Evolutionary conservation across 2,797 vertebrate genomes (phyloP), one percentile per base, ranked within the genome.

Genomic region (Sebastes steindachneri): DNA sequence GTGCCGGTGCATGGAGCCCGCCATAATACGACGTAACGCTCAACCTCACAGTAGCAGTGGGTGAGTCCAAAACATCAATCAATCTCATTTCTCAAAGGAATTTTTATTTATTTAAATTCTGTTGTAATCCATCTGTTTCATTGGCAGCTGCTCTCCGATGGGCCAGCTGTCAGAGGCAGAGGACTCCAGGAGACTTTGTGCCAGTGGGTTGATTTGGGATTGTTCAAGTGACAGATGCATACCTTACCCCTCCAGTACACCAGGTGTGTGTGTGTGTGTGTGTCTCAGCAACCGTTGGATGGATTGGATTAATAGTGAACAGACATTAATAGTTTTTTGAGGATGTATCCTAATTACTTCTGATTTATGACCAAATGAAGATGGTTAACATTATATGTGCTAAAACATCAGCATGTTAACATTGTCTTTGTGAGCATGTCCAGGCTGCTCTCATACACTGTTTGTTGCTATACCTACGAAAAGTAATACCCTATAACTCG

Each of bases 131-230:
- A 2, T 65, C n/a, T 69, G 41, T 2, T 82, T 81, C 3, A 7
- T 68, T 55, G 33, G 73, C 90, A 96, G 96, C 78, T 96, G 95
- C 82, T 94, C 89, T 67, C 92, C 90, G 1, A 88, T 85, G 33
- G 80, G 62, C 35, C 93, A 89, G 82, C 82, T 76, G 91, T 94
- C 89, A 55, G 96, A 96, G 25, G 95, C 96, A 68, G 94, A 96
- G 9, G 95, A 96, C 86, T 86, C 96, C 75, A 96, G 96, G 80
- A 97, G 96, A 87, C 94, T 96, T 33, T 99, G 98, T 89, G 96
- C 96, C 70, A 94, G 91, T 73, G 97, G 97, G 28, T 95, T 96
- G 92, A 95, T 97, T 68, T 99, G 98, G 98, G 97, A 99, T 69
- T 97, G 95, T 88, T 95, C 93, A 75, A 93, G 94, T 73, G 97